phyloP scores from a whole-genome alignment of 1,140 invertebrate species.

The Zaprionus ornatus region DNA sequence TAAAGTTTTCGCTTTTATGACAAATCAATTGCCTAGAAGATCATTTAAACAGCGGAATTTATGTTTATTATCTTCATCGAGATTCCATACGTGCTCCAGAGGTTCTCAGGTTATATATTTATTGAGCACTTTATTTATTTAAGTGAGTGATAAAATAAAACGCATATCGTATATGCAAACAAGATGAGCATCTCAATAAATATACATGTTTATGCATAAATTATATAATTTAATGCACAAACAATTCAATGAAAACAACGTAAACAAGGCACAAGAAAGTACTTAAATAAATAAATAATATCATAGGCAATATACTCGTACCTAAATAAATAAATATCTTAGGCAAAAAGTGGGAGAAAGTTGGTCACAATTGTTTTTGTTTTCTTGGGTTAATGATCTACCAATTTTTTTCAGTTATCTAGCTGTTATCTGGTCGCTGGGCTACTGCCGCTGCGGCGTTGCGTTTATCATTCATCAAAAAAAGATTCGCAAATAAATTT shows the following conservation, averaged over 20 bases:
- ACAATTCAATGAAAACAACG: slow-evolving; percentile 18
- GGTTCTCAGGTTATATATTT: not conserved
- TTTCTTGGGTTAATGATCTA: slow-evolving; percentile 62
- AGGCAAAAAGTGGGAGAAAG: slow-evolving; percentile 1
- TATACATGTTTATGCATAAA: slow-evolving; percentile 64
- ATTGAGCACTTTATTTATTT: not conserved
- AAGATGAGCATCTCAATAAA: slow-evolving; percentile 13
- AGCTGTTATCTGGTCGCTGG: slow-evolving; percentile 41
- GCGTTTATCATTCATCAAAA: slow-evolving; percentile 14
- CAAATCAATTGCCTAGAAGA: slow-evolving; percentile 30
- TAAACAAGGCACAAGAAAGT: slow-evolving; percentile 22
- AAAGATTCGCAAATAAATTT: slow-evolving; percentile 67
- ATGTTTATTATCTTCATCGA: not conserved
- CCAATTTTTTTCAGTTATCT: slow-evolving; percentile 19
- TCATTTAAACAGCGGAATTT: slow-evolving; percentile 25
- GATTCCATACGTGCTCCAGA: not conserved
- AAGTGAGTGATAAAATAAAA: not conserved
- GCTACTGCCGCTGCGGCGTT: slow-evolving; percentile 5
- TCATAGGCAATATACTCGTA: not conserved
- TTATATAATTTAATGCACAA: slow-evolving; percentile 57
- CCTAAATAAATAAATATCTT: slow-evolving; percentile 9
- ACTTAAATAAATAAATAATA: slow-evolving; percentile 15
- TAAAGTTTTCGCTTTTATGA: slow-evolving; percentile 13
- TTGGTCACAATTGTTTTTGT: slow-evolving; percentile 4
- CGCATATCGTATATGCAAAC: slow-evolving; percentile 4